These are phyloP conservation scores for Peromyscus aztecus DNA, from an alignment of 2,797 vertebrate species.

Conservation along the genomic window DNA sequence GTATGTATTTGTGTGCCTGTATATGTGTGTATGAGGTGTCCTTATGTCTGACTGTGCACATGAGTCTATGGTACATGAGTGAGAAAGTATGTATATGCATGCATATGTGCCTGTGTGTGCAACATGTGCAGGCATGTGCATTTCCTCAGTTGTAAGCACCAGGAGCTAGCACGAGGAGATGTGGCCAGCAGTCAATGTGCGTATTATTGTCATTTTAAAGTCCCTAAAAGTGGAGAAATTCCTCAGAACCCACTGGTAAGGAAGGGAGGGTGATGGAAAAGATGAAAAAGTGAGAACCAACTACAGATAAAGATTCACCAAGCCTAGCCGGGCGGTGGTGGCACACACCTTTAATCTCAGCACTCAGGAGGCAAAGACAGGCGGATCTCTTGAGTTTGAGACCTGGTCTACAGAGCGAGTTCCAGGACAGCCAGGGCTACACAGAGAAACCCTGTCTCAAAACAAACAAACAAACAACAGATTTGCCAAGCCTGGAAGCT, in stretches of 20 bases:
- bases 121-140: background rate
- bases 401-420: background rate
- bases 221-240: background rate
- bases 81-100: background rate
- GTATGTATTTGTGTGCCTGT: background rate
- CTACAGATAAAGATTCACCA: background rate
- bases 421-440: background rate
- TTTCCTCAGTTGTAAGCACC: background rate
- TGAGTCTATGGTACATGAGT: background rate
- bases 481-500: background rate
- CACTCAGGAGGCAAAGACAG: background rate
- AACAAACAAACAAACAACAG: background rate
- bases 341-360: background rate
- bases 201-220: background rate
- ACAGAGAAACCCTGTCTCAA: background rate
- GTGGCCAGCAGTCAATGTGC: background rate
- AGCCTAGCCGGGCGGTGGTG: background rate
- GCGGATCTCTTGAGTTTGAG: background rate
- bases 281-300: background rate
- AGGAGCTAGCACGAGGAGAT: fast-evolving
- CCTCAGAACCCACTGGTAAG: background rate
- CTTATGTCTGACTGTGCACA: background rate
- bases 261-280: background rate
- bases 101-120: background rate
- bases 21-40: background rate